Base-by-base conservation (phyloP, 2,888 invertebrate genomes). In the Cryptocephalus moraei region DNA sequence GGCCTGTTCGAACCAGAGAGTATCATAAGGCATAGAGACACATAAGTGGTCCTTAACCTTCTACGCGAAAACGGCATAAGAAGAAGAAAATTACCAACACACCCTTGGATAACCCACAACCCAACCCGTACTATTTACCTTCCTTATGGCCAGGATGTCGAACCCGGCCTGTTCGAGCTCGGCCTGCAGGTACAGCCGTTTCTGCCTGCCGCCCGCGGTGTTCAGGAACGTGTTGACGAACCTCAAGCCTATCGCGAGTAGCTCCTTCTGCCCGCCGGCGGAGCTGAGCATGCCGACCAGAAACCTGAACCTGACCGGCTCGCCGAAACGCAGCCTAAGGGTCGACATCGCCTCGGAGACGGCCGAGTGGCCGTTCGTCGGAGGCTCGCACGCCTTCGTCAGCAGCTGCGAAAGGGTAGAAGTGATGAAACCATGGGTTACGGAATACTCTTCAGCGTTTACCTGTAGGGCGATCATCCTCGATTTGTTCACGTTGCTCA, bases 281-380 rank as follows among this genome's bases (percentile, higher is more conserved):
- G 89, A 88, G 60, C 85, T 84, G 49, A 93, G 75, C 79, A 92
- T 91, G 1, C 92, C 92, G 8, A 91, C 85, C 0, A 94, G 77
- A 64, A 94, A 86, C 50, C 93, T 79, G 71, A 94, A 94, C 64
- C 93, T 80, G 8, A 93, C 92, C 0, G 93, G 92, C 66, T 95
- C 94, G 4, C 91, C 92, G 65, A 89, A 90, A 49, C 91, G 79
- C 8, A 94, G 74, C 34, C 93, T 77, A 45, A 94, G 75, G 0
- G 92, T 91, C 0, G 92, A 90, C 55, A 94, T 78, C 0, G 94
- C 91, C 68, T 94, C 94, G 1, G 92, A 87, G 11, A 94, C 89
- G 53, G 88, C 83, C 36, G 82, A 79, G 71, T 92, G 91, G 1
- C 92, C 93, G 46, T 75, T 78, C 8, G 81, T 78, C 9, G 81